A percentile compares a stretch with the other conserved stretches of the same genome.
These are phyloP conservation scores for Lasioglossum marginatum DNA, from an alignment of 2,888 invertebrate species.

Conservation along the genomic window DNA sequence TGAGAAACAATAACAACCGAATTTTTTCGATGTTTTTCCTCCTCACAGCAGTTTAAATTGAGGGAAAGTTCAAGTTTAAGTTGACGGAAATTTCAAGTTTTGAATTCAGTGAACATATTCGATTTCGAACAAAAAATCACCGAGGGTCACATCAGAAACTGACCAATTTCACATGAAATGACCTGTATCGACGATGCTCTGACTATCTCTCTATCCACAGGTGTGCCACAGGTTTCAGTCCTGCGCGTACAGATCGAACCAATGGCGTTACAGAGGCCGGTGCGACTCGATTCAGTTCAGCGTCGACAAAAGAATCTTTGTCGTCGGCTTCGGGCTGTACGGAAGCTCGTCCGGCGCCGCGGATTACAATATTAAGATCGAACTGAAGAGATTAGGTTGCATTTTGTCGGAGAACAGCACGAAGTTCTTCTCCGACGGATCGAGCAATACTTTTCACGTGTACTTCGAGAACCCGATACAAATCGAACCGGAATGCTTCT, in stretches of 20 bases:
- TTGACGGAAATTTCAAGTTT: too few species aligned
- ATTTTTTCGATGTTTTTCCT: too few species aligned
- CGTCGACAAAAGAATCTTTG: slow-evolving; percentile 97
- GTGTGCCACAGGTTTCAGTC: slow-evolving; percentile 98
- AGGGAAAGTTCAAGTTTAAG: too few species aligned
- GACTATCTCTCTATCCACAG: slow-evolving; percentile 82
- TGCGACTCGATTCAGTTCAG: slow-evolving; percentile 99
- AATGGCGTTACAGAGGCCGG: slow-evolving; percentile 98
- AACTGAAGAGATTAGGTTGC: slow-evolving; percentile 94
- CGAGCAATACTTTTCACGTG: slow-evolving; percentile 97
- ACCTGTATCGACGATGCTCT: too few species aligned
- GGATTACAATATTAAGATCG: slow-evolving; percentile 97
- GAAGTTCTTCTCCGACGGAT: slow-evolving; percentile 98
- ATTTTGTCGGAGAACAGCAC: slow-evolving; percentile 96
- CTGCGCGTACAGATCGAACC: slow-evolving; percentile 97
- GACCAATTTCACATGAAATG: too few species aligned
- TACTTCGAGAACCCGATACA: slow-evolving; percentile 94
- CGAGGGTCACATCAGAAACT: too few species aligned
- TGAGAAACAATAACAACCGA: too few species aligned
- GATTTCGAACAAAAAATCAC: too few species aligned
- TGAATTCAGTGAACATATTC: too few species aligned
- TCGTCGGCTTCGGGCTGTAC: slow-evolving; percentile 97
- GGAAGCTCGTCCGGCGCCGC: slow-evolving; percentile 98
- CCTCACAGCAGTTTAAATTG: too few species aligned
- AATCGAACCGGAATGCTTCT: slow-evolving; percentile 96